A percentile compares a stretch with the other conserved stretches of the same genome.
Conservation (phyloP, 2,797 vertebrate species). For the Coregonus suidteri region DNA sequence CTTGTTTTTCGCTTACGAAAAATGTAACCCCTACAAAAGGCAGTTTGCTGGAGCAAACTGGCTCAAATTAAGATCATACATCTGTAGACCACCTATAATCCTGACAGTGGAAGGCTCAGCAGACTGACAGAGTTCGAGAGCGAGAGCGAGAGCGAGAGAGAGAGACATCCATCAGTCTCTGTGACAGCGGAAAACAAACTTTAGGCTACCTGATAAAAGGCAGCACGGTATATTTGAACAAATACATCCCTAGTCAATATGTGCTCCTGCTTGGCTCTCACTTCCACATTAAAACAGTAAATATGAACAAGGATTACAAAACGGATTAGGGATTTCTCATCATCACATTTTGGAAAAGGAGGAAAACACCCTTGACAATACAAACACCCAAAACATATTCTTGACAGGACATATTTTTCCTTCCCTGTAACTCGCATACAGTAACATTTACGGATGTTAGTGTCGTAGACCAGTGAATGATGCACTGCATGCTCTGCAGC, state of each 20-base stretch:
- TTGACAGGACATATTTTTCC: slow-evolving; percentile 7
- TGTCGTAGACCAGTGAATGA: slow-evolving; percentile 1
- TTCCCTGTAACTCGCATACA: slow-evolving; percentile 5
- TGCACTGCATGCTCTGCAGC: not conserved
- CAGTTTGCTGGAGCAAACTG: not conserved
- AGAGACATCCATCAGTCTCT: not conserved
- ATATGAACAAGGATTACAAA: slow-evolving; percentile 63
- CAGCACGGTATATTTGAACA: slow-evolving; percentile 20
- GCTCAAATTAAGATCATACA: not conserved
- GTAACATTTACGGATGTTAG: not conserved
- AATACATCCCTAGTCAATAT: slow-evolving; percentile 16
- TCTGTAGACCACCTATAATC: slow-evolving; percentile 13
- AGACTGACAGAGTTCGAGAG: not conserved
- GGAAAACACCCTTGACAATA: slow-evolving; percentile 12
- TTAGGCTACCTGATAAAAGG: not conserved
- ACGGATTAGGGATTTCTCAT: slow-evolving; percentile 50
- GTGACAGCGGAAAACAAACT: not conserved
- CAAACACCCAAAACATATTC: not conserved
- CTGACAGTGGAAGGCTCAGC: not conserved
- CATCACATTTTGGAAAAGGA: slow-evolving; percentile 31
- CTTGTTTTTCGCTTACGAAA: too few species aligned
- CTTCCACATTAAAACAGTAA: slow-evolving; percentile 52
- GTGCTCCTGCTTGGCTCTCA: not conserved
- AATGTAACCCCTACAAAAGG: slow-evolving; percentile 6
- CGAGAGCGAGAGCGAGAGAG: not conserved